Conservation (phyloP, 2,888 invertebrate species). For the Drosophila fulvimacula region DNA sequence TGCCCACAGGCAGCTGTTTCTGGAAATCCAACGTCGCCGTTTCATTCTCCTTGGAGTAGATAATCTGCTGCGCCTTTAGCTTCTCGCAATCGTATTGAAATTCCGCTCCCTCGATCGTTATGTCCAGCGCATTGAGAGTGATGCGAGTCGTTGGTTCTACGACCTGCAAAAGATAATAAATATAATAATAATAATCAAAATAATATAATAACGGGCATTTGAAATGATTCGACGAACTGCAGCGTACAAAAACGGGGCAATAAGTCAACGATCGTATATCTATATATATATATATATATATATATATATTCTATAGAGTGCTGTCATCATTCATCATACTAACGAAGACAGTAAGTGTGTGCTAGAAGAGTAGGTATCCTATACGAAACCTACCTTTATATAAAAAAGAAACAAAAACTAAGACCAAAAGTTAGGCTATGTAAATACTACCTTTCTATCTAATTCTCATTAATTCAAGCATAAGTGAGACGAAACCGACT, state of each 20-base stretch:
- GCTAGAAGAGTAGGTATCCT: not conserved
- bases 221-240: conserved; percentile 11
- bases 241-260: conserved; percentile 40
- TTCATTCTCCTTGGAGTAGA: conserved; percentile 87
- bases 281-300: not conserved
- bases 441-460: not conserved
- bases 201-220: conserved; percentile 1
- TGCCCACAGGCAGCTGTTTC: conserved; percentile 86
- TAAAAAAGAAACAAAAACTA: not conserved
- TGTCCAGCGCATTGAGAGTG: conserved; percentile 91
- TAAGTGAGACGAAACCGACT: not conserved
- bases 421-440: not conserved
- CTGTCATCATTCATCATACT: conserved; percentile 36
- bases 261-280: conserved; percentile 60
- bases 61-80: conserved; percentile 73
- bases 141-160: conserved; percentile 88
- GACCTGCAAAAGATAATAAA: conserved; percentile 87
- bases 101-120: conserved; percentile 88
- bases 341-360: not conserved
- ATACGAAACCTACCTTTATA: not conserved
- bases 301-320: not conserved
- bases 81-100: conserved; percentile 86
- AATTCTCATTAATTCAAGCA: not conserved
- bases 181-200: not conserved
- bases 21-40: conserved; percentile 89